These are phyloP conservation scores for Meandrina meandrites DNA, from an alignment of 92 coral and sea anemone species.

Conservation along the genomic window DNA sequence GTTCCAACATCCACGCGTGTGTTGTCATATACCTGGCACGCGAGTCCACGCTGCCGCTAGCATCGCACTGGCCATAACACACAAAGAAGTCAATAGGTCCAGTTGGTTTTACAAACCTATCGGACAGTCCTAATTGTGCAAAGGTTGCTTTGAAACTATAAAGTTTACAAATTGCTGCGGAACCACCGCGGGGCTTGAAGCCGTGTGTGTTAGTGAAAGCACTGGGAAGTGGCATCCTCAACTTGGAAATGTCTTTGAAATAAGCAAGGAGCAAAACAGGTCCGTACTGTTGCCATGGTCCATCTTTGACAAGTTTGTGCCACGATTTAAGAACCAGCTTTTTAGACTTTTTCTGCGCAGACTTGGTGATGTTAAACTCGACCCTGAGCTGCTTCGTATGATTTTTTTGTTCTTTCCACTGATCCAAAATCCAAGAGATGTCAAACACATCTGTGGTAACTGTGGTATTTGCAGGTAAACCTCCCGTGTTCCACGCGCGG, in stretches of 20 bases:
- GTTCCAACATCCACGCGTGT: constrained; percentile 16
- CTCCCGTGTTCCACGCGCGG: not conserved
- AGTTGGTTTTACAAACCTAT: not conserved
- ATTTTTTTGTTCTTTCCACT: constrained; percentile 4
- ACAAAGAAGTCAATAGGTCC: not conserved
- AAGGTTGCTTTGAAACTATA: not conserved
- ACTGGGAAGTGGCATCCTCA: not conserved
- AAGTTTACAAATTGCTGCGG: not conserved
- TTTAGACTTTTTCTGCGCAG: not conserved
- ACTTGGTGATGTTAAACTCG: constrained; percentile 5
- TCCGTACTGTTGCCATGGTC: not conserved
- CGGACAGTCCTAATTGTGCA: not conserved
- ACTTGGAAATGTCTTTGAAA: not conserved
- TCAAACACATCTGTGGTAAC: not conserved
- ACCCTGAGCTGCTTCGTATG: not conserved
- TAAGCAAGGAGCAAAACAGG: constrained; percentile 10
- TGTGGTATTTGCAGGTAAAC: not conserved
- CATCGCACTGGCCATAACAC: constrained; percentile 5
- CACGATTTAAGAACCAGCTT: not conserved
- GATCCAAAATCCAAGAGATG: not conserved
- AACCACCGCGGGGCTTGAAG: constrained; percentile 7
- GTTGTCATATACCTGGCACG: not conserved
- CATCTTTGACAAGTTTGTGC: not conserved
- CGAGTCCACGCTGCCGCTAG: not conserved
- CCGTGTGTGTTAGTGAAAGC: not conserved